A percentile compares a stretch with the other conserved stretches of the same genome.
These are phyloP conservation scores for Pogonomyrmex californicus DNA, from an alignment of 1,140 invertebrate species.

Conservation along the genomic window DNA sequence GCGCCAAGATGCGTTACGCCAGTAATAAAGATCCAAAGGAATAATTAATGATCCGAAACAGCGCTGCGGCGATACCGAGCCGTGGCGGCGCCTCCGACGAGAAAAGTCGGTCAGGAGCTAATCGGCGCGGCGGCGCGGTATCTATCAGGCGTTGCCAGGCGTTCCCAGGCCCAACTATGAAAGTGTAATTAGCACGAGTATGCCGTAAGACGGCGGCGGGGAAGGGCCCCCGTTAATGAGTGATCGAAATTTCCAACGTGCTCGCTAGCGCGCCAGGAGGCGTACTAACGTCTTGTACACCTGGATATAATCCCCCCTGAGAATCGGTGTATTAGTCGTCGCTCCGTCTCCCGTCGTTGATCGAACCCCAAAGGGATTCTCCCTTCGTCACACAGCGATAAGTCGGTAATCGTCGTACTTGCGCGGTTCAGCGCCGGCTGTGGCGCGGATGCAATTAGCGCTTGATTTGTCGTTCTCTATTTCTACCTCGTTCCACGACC, in stretches of 20 bases:
- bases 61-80: constrained; percentile 19
- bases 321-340: constrained; percentile 43
- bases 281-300: constrained; percentile 65
- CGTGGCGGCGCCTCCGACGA: constrained; percentile 13
- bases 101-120: constrained; percentile 52
- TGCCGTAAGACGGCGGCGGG: background rate
- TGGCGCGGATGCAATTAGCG: constrained; percentile 74
- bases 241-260: constrained; percentile 77
- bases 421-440: constrained; percentile 60
- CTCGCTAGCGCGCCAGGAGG: constrained; percentile 49
- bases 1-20: constrained; percentile 38
- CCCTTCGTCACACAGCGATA: constrained; percentile 54
- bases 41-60: constrained; percentile 70
- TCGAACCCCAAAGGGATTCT: constrained; percentile 67
- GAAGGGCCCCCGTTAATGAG: constrained; percentile 73
- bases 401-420: constrained; percentile 79
- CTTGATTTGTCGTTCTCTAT: constrained; percentile 70
- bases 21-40: constrained; percentile 66
- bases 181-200: constrained; percentile 76
- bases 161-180: constrained; percentile 70
- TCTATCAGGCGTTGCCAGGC: constrained; percentile 53
- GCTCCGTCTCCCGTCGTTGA: constrained; percentile 59
- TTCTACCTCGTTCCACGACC: constrained; percentile 44
- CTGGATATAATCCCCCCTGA: constrained; percentile 65
- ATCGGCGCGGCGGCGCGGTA: constrained; percentile 31